Evolutionary conservation across 2,113 vertebrate species (phyloP).

Genomic region (Oostethus manadensis): DNA sequence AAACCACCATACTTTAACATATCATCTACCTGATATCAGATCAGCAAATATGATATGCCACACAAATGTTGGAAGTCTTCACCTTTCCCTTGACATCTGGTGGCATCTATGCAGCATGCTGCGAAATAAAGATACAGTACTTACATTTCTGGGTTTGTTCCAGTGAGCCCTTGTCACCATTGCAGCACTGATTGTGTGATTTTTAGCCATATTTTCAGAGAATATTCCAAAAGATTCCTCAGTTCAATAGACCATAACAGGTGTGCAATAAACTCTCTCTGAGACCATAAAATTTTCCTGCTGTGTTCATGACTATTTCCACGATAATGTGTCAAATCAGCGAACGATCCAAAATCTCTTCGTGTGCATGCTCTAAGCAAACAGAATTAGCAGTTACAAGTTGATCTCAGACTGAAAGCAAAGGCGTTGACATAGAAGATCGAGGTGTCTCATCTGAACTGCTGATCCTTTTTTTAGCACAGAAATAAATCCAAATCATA

Average conservation of each 20-base stretch:
- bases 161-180: slow-evolving; percentile 40
- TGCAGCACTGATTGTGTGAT: slow-evolving; percentile 16
- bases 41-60: background rate
- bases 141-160: slow-evolving; percentile 51
- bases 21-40: background rate
- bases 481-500: slow-evolving; percentile 13
- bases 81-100: background rate
- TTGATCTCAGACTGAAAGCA: slow-evolving; percentile 31
- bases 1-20: background rate
- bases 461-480: slow-evolving; percentile 10
- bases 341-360: slow-evolving; percentile 17
- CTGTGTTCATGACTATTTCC: background rate
- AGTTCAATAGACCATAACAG: slow-evolving; percentile 15
- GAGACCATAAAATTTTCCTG: slow-evolving; percentile 4
- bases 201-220: slow-evolving; percentile 43
- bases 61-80: background rate
- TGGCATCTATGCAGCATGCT: slow-evolving; percentile 7
- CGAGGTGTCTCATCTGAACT: slow-evolving; percentile 3
- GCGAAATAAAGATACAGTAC: slow-evolving; percentile 36
- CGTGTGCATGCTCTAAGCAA: slow-evolving; percentile 10
- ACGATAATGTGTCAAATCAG: slow-evolving; percentile 16
- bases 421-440: slow-evolving; percentile 1
- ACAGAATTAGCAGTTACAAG: slow-evolving; percentile 20
- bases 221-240: slow-evolving; percentile 10
- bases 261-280: slow-evolving; percentile 16